Evolutionary conservation across 37 sponge, comb jelly and placozoan genomes (phyloP).

Genomic region (Geodia barretti): DNA sequence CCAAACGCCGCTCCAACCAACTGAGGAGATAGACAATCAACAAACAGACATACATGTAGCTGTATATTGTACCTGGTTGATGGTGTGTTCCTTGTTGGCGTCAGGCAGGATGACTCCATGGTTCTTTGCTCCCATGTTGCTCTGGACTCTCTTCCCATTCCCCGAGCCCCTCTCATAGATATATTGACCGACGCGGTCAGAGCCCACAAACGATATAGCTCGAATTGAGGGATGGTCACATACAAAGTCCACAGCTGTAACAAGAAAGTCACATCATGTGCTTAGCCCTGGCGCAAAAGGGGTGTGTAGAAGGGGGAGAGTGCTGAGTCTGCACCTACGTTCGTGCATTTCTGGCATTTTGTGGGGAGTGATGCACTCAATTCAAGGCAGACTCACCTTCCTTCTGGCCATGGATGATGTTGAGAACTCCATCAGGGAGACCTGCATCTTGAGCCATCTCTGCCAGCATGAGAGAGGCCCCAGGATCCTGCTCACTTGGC

Average conservation of each 20-base stretch:
- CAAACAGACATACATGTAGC: not conserved
- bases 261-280: not conserved
- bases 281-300: not conserved
- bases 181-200: conserved; percentile 88
- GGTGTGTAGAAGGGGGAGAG: not conserved
- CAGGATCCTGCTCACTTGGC: conserved; percentile 97
- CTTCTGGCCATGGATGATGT: conserved; percentile 94
- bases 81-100: conserved; percentile 98
- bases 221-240: conserved; percentile 89
- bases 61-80: conserved; percentile 75
- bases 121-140: conserved; percentile 99
- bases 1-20: conserved; percentile 98
- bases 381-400: conserved; percentile 25
- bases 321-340: not conserved
- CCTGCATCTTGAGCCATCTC: conserved; percentile 94
- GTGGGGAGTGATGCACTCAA: not conserved
- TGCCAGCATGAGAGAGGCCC: conserved; percentile 82
- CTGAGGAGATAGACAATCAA: conserved; percentile 9
- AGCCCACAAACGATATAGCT: conserved; percentile 98
- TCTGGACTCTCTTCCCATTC: conserved; percentile 98
- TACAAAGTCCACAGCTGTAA: conserved; percentile 80
- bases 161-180: conserved; percentile 92
- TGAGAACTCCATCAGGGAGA: conserved; percentile 93
- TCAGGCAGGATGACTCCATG: conserved; percentile 98
- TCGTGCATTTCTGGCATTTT: no score